Base-by-base conservation (phyloP, 2,113 vertebrate genomes). In the Hemichromis elongatus region DNA sequence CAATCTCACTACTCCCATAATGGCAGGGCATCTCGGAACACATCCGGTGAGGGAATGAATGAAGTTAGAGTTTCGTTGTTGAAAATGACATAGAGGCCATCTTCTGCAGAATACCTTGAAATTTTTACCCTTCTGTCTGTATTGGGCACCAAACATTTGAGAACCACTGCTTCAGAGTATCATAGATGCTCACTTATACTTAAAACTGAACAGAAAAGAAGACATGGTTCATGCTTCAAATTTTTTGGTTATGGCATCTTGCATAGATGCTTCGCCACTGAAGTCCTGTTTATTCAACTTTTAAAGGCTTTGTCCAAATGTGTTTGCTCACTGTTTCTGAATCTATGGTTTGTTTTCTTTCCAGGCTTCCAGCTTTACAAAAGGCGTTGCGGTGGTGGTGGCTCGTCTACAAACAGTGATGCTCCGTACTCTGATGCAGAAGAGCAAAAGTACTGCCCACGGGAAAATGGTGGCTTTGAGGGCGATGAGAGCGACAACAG, bases 341-440 rank as follows among this genome's bases (percentile, higher is more conserved):
- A 11, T 26, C 33, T 7, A 19, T 79, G 54, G 8, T 42, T 19
- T 35, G 63, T 35, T 82, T 45, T 1, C 88, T 92, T 93, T 19
- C 4, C 90, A 99, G 98, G 18, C 1, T 98, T 98, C 82, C 90
- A 94, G 70, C 0, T 45, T 4, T 96, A 97, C 54, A 97, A 93
- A 94, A 96, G 66, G 63, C 1, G 0, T 0, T 45, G 45, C n/a
- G n/a, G n/a, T 79, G 28, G 56, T 0, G 10, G 33, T 2, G 87
- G 81, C 18, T 78, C 35, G 1, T 8, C 18, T 12, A 16, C 50
- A 7, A 94, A 93, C 84, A 42, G 52, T 1, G 93, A 95, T 1
- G 28, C 21, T 24, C 10, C 19, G 2, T 77, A 94, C 11, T 16
- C 33, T 1, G 82, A 66, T 1, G 45, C 78, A 5, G 18, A 11